These are phyloP conservation scores for Endomychus coccineus DNA, from an alignment of 2,888 invertebrate species.

Conservation along the genomic window DNA sequence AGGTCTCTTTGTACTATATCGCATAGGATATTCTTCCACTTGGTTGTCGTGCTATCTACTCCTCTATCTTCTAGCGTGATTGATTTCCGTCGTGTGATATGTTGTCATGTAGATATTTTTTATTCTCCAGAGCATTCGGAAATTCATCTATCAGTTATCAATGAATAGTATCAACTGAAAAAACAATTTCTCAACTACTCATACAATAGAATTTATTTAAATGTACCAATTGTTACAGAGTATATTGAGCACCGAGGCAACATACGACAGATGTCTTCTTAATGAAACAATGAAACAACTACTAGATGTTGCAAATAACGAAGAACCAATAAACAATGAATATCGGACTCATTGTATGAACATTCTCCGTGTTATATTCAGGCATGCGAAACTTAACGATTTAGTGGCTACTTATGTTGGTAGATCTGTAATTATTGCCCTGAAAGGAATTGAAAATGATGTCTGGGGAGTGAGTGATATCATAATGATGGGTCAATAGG, in stretches of 20 bases:
- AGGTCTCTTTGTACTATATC: too few relatives aligned
- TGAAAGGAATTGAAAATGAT: slow-evolving; percentile 63
- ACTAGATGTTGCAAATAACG: slow-evolving; percentile 42
- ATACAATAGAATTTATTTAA: too few relatives aligned
- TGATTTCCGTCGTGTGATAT: too few relatives aligned
- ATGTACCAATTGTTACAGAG: too few relatives aligned
- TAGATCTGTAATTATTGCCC: slow-evolving; percentile 61
- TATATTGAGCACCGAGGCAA: slow-evolving; percentile 66
- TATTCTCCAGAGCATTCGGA: too few relatives aligned
- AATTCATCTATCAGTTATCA: too few relatives aligned
- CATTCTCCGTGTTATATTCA: slow-evolving; percentile 72
- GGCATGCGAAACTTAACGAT: slow-evolving; percentile 69
- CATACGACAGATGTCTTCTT: slow-evolving; percentile 35
- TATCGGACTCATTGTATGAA: slow-evolving; percentile 76
- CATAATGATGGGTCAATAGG: background rate
- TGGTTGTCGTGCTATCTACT: too few relatives aligned
- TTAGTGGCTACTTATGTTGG: slow-evolving; percentile 61
- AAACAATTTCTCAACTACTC: too few relatives aligned
- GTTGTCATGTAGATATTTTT: too few relatives aligned
- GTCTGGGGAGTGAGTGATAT: slow-evolving; percentile 66
- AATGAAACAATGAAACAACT: slow-evolving; percentile 52
- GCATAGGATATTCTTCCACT: too few relatives aligned
- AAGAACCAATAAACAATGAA: slow-evolving; percentile 38
- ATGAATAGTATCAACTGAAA: too few relatives aligned
- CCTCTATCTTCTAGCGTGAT: too few relatives aligned